Conservation (phyloP, 2,113 vertebrate genomes). For the Sceloporus undulatus region DNA sequence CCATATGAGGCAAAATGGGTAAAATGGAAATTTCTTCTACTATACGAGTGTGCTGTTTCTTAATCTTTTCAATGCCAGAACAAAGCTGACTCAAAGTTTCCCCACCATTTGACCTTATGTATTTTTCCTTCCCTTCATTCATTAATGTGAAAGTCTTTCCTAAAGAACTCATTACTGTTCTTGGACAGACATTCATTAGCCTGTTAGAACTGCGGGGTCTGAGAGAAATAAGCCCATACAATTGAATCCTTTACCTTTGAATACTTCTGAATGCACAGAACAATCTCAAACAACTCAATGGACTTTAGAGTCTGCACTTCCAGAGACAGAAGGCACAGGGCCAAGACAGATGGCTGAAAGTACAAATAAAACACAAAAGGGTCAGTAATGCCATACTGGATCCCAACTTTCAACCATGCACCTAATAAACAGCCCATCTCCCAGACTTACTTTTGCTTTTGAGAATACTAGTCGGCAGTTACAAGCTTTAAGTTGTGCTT, state of each 20-base stretch:
- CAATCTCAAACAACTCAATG: constrained; percentile 89
- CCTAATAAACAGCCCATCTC: background rate
- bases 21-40: background rate
- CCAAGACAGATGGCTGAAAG: constrained; percentile 92
- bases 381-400: background rate
- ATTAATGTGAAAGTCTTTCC: background rate
- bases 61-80: background rate
- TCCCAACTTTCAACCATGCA: background rate
- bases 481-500: constrained; percentile 97
- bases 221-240: background rate
- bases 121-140: background rate
- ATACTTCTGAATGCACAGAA: constrained; percentile 89
- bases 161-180: background rate
- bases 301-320: constrained; percentile 90
- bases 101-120: background rate
- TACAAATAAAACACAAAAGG: constrained; percentile 7
- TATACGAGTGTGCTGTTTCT: background rate
- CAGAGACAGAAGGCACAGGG: constrained; percentile 92
- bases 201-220: background rate
- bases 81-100: background rate
- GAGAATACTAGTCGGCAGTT: constrained; percentile 93
- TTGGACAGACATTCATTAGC: accelerated
- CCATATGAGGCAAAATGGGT: background rate
- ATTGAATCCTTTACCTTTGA: constrained; percentile 81
- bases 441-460: constrained; percentile 92